Evolutionary conservation across 1,140 invertebrate species (phyloP).

Genomic region (Drosophila saltans): DNA sequence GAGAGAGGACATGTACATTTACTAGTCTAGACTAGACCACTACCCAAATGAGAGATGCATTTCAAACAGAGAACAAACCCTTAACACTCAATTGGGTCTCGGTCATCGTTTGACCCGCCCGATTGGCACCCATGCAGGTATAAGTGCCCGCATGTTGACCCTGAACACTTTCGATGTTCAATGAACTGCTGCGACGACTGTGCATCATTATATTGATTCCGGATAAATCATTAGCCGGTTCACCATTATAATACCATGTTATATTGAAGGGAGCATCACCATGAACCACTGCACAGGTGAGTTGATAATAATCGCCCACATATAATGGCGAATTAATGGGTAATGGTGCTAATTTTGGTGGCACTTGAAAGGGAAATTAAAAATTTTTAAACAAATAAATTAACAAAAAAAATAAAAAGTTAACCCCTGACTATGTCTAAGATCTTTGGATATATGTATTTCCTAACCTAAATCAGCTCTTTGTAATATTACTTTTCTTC

Average conservation of each 20-base stretch:
- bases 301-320: constrained; percentile 90
- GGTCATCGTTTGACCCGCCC: constrained; percentile 87
- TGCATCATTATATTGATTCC: constrained; percentile 83
- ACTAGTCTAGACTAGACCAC: constrained; percentile 43
- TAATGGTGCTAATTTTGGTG: constrained; percentile 88
- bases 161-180: constrained; percentile 89
- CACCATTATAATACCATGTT: constrained; percentile 90
- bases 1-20: constrained; percentile 27
- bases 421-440: background rate
- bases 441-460: background rate
- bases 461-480: background rate
- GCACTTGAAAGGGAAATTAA: constrained; percentile 84
- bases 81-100: constrained; percentile 85
- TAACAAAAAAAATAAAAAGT: constrained; percentile 31
- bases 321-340: constrained; percentile 89
- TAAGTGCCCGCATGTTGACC: constrained; percentile 88
- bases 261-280: constrained; percentile 91
- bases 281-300: constrained; percentile 90
- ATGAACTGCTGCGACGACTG: constrained; percentile 86
- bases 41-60: constrained; percentile 23
- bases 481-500: background rate
- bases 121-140: constrained; percentile 89
- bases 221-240: constrained; percentile 74
- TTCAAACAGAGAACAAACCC: constrained; percentile 82
- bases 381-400: constrained; percentile 26